Base-by-base conservation (phyloP, 2,113 vertebrate genomes). In the Brachionichthys hirsutus region DNA sequence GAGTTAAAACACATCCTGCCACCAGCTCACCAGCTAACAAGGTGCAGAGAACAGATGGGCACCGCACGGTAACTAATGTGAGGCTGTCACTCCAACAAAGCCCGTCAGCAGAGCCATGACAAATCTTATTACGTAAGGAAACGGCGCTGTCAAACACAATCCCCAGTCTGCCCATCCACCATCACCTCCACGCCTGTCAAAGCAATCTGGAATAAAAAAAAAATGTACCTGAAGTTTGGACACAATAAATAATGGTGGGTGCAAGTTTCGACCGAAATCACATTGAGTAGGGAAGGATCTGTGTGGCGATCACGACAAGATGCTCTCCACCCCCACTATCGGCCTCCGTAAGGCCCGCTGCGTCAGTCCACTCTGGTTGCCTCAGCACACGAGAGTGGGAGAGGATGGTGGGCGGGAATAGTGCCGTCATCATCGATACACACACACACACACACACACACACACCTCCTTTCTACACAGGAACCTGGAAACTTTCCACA, bases 291-390 rank as follows among this genome's bases (percentile, higher is more conserved):
- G 57, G 14, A 50, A 56, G 38, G 45, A 52, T 56, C n/a, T 40
- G 57, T 19, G 68, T 18, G 58, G 57, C 50, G 61, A 87, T 86
- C 88, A 89, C 84, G 88, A 87, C 68, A 64, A 75, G 79, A 81
- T 20, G 78, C 68, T 12, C 45, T 60, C 87, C 87, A 55, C 90
- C 90, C 87, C 85, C 90, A 57, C 63, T 67, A 78, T 68, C 83
- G 75, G 67, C 69, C 82, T 81, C 87, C 85, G 84, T 80, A 67
- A 80, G 80, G 86, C 80, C 75, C 58, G 83, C 87, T 91, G 89
- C 90, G 82, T 92, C 90, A 90, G 83, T 34, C 43, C 20, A 69
- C 80, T 71, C 75, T 51, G 62, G 80, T 62, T 40, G 67, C 63
- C 54, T 52, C 73, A 72, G 70, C 78, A 81, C 85, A 82, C 67